phyloP scores from a whole-genome alignment of 23 tunicate species.

The Clavelina lepadiformis region DNA sequence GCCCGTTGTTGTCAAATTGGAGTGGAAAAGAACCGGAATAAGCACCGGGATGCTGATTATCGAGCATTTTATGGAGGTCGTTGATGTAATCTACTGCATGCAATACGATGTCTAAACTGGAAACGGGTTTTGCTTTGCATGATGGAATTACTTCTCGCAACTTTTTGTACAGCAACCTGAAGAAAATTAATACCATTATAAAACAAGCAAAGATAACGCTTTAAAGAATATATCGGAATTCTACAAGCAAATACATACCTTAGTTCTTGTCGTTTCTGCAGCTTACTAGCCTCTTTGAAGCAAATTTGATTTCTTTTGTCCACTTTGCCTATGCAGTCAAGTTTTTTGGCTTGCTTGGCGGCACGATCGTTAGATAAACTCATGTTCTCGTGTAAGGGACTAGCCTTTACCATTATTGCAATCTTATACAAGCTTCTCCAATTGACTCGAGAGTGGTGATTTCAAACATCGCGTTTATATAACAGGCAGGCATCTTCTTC shows the following conservation, averaged over 20 bases:
- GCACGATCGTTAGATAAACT: too few relatives aligned
- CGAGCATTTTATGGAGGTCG: slow-evolving; percentile 58
- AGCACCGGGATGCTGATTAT: slow-evolving; percentile 21
- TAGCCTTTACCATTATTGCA: slow-evolving; percentile 42
- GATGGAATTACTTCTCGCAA: slow-evolving; percentile 71
- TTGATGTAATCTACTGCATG: slow-evolving; percentile 82
- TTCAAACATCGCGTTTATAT: too few relatives aligned
- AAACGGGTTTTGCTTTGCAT: slow-evolving; percentile 38
- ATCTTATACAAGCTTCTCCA: too few relatives aligned
- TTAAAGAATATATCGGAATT: background rate
- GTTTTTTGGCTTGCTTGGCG: background rate
- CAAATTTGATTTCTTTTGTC: slow-evolving; percentile 2
- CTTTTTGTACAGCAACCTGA: slow-evolving; percentile 59
- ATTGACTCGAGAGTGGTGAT: too few relatives aligned
- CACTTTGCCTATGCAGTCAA: background rate
- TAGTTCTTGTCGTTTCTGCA: slow-evolving; percentile 39
- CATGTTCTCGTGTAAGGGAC: slow-evolving; percentile 15
- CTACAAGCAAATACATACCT: slow-evolving; percentile 10
- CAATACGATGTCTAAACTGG: slow-evolving; percentile 71
- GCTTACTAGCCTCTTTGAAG: too few relatives aligned
- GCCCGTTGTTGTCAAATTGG: too few relatives aligned
- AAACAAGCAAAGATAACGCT: background rate
- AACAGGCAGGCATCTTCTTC: too few relatives aligned
- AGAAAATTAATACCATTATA: background rate
- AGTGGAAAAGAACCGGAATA: too few relatives aligned